Evolutionary conservation across 2,888 invertebrate species (phyloP), one percentile per base, ranked within the genome.

Genomic region (Conchocele bisecta): DNA sequence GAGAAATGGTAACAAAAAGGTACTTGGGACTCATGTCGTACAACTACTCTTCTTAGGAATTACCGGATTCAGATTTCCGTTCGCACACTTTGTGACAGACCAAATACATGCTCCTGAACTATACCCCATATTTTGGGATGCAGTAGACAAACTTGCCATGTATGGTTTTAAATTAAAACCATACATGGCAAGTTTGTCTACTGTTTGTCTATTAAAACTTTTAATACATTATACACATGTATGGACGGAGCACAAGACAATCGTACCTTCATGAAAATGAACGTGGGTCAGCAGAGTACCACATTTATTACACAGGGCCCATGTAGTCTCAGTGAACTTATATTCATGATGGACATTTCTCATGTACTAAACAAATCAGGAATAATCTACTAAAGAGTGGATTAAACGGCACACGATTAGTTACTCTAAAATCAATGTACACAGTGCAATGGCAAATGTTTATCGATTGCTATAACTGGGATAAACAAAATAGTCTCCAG

Each of bases 31-130:
- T 35, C 65, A 71, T 65, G 73, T 48, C n/a, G 39, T 70, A 1
- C 75, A 75, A 48, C 41, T 74, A n/a, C 41, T 76, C 9, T 75
- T 74, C 37, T 57, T 74, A 17, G 76, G 74, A 28, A 50, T 77
- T 5, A 69, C 51, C 22, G 76, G 80, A 15, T 79, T 75, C 33
- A 65, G 65, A 20, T 75, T 75, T 29, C 75, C 75, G 13, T 63
- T 75, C 37, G 66, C 46, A 1, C 66, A 72, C 29, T 72, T 72
- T 56, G 46, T 72, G 3, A 50, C 61, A n/a, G 66, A 66, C 37
- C 53, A 58, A 17, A 61, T 72, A 28, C 66, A 72, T 37, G 72
- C 57, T 15, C 39, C 48, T 29, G 61, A 72, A 42, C 26, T 72
- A 15, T 66, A 61, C 24, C n/a, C 37, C 17, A 17, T 72, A 11